Evolutionary conservation across 2,888 invertebrate genomes (phyloP).

Genomic region (Drosophila flavopinicola): DNA sequence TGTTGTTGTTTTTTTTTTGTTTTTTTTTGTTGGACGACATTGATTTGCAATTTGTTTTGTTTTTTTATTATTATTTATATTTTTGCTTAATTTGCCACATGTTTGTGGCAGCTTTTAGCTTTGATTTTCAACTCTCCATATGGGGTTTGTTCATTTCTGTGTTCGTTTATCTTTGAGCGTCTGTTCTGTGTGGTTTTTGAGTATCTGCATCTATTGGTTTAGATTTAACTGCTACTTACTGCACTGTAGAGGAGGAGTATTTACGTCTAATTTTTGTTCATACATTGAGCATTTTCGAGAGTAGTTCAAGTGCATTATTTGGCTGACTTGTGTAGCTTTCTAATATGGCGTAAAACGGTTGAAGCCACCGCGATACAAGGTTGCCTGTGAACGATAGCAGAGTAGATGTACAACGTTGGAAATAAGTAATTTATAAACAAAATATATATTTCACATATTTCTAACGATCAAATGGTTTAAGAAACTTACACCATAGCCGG

Average conservation of each 20-base stretch:
- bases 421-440: neutral
- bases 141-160: slow-evolving; percentile 18
- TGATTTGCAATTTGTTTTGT: slow-evolving; percentile 72
- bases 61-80: slow-evolving; percentile 1
- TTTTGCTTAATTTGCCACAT: slow-evolving; percentile 60
- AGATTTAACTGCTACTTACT: slow-evolving; percentile 71
- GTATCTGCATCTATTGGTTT: slow-evolving; percentile 63
- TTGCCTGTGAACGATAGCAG: slow-evolving; percentile 87
- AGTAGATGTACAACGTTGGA: neutral
- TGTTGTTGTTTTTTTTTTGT: slow-evolving; percentile 61
- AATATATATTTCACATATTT: too few species aligned
- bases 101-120: slow-evolving; percentile 58
- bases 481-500: slow-evolving; percentile 96
- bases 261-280: slow-evolving; percentile 68
- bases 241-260: slow-evolving; percentile 68
- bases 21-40: slow-evolving; percentile 81
- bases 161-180: slow-evolving; percentile 59
- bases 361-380: slow-evolving; percentile 96
- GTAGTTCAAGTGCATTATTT: slow-evolving; percentile 74
- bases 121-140: slow-evolving; percentile 74
- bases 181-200: slow-evolving; percentile 57
- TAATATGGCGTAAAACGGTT: slow-evolving; percentile 97
- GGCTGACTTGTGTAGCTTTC: slow-evolving; percentile 81
- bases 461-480: too few species aligned
- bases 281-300: slow-evolving; percentile 77